phyloP scores from a whole-genome alignment of 2,113 vertebrate genomes.

The Chinchilla lanigera region DNA sequence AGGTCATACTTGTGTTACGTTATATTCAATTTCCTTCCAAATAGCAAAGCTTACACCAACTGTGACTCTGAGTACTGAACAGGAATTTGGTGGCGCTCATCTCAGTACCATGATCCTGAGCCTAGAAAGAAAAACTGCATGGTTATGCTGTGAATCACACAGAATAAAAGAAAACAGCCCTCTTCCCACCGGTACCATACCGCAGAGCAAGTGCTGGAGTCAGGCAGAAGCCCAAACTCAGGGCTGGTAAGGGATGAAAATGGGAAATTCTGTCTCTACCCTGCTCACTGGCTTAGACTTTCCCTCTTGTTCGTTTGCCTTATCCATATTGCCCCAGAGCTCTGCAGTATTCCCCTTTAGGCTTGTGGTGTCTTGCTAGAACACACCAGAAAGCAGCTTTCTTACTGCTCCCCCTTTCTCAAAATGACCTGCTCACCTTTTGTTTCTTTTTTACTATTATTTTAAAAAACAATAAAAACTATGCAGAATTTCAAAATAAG shows the following conservation, averaged over 20 bases:
- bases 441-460: not conserved
- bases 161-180: not conserved
- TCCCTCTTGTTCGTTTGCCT: not conserved
- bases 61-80: not conserved
- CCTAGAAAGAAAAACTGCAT: too few relatives aligned
- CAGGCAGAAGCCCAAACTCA: not conserved
- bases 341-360: not conserved
- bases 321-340: not conserved
- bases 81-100: not conserved
- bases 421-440: not conserved
- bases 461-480: too few relatives aligned
- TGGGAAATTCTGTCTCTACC: not conserved
- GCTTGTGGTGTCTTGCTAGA: not conserved
- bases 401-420: not conserved
- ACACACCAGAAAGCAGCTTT: not conserved
- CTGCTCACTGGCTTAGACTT: not conserved
- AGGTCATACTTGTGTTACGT: not conserved
- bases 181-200: not conserved
- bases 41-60: not conserved
- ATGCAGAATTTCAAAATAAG: too few relatives aligned
- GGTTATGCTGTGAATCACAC: too few relatives aligned
- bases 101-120: not conserved
- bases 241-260: not conserved
- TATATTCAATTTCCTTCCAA: constrained; percentile 42
- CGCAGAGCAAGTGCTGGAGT: not conserved